Conservation (phyloP, 1,140 invertebrate genomes). For the Drosophila nebulosa region DNA sequence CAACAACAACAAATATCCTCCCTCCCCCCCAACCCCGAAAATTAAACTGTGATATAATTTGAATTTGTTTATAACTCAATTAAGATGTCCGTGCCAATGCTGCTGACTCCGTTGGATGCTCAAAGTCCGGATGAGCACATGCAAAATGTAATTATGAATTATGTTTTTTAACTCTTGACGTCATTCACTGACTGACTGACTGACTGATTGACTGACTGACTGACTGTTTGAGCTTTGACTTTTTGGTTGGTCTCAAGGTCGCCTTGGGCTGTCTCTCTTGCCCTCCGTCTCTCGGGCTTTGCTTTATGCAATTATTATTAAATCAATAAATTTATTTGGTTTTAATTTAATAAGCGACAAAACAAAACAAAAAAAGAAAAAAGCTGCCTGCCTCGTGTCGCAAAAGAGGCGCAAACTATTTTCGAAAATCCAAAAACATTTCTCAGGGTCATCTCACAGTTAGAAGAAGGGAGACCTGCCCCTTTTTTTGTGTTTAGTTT, state of each 20-base stretch:
- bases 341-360: no score
- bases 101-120: conserved; percentile 56
- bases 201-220: not conserved
- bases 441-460: not conserved
- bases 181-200: not conserved
- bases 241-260: conserved; percentile 53
- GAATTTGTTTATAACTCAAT: conserved; percentile 14
- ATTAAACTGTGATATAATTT: conserved; percentile 64
- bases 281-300: conserved; percentile 26
- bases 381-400: no score
- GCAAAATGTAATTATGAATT: conserved; percentile 65
- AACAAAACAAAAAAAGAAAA: no score
- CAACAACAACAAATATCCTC: conserved; percentile 22
- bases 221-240: conserved; percentile 42
- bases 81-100: conserved; percentile 63
- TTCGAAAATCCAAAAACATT: not conserved
- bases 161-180: not conserved
- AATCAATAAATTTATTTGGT: conserved; percentile 27
- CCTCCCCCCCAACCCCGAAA: no score
- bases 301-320: conserved; percentile 38
- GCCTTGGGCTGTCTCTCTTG: not conserved
- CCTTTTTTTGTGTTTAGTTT: not conserved
- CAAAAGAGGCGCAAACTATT: no score
- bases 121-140: conserved; percentile 60
- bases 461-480: no score